phyloP scores from a whole-genome alignment of 2,797 vertebrate species.

The Eurystomus glaucurus region DNA sequence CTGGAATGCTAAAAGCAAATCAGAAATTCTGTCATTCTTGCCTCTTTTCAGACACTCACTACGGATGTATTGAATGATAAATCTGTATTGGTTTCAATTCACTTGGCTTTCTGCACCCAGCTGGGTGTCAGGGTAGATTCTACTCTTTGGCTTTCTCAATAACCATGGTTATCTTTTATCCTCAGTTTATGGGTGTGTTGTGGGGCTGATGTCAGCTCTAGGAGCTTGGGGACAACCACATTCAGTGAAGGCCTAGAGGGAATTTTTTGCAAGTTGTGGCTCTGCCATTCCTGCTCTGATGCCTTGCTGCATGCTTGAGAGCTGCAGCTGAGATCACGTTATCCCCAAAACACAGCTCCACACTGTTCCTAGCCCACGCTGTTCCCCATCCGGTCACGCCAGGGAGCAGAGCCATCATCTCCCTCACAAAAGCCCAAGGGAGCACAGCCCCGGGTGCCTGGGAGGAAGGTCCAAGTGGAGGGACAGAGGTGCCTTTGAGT shows the following conservation, averaged over 20 bases:
- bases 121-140: neutral
- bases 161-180: neutral
- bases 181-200: neutral
- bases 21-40: neutral
- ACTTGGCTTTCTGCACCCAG: neutral
- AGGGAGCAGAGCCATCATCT: neutral
- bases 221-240: accelerated
- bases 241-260: neutral
- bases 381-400: neutral
- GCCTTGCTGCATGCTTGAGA: accelerated
- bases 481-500: constrained; percentile 49
- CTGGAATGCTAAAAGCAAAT: neutral
- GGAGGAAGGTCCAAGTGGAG: neutral
- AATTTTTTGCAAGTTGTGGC: neutral
- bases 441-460: accelerated
- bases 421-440: neutral
- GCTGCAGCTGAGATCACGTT: neutral
- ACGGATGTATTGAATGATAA: neutral
- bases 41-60: neutral
- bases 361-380: accelerated
- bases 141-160: neutral
- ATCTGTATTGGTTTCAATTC: neutral
- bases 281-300: neutral
- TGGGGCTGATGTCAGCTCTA: neutral
- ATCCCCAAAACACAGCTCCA: neutral